Evolutionary conservation across 23 tunicate genomes (phyloP).

Genomic region (Trididemnum nubilum): DNA sequence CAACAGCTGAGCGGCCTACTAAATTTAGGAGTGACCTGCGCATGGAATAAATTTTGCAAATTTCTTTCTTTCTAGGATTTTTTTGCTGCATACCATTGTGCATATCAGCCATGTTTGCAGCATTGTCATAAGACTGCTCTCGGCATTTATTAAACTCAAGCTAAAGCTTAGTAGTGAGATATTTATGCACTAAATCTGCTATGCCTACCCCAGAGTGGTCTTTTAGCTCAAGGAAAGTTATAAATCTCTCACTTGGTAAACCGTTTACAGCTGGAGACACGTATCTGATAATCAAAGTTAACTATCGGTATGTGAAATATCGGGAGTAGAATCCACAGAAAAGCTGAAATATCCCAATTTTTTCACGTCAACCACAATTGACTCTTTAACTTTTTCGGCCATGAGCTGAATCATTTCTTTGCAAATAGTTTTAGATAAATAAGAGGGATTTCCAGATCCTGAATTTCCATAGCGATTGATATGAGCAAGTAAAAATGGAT

Average conservation of each 20-base stretch:
- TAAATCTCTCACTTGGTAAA: conserved; percentile 25
- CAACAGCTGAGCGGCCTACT: conserved; percentile 27
- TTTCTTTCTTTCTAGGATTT: conserved; percentile 24
- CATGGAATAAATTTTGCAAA: conserved; percentile 17
- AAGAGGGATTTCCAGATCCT: conserved; percentile 36
- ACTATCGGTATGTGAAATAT: conserved; percentile 23
- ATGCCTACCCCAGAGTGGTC: conserved; percentile 24
- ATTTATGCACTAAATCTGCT: conserved; percentile 28
- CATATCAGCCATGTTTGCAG: conserved; percentile 19
- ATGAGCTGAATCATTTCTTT: conserved; percentile 28
- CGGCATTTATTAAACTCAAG: conserved; percentile 25
- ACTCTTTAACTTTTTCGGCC: conserved; percentile 12
- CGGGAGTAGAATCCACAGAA: conserved; percentile 14
- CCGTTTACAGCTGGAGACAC: conserved; percentile 39
- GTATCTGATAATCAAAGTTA: conserved; percentile 26
- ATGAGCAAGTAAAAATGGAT: conserved; percentile 46
- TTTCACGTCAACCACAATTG: conserved; percentile 35
- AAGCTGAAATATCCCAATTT: conserved; percentile 25
- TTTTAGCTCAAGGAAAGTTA: conserved; percentile 26
- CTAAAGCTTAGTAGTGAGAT: conserved; percentile 29
- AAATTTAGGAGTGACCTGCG: conserved; percentile 30
- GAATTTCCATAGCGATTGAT: conserved; percentile 48
- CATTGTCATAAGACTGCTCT: conserved; percentile 21
- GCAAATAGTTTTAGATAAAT: conserved; percentile 26
- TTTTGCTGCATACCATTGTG: conserved; percentile 35